phyloP scores from a whole-genome alignment of 2,888 invertebrate species.

The Lacanobia wlatinum region DNA sequence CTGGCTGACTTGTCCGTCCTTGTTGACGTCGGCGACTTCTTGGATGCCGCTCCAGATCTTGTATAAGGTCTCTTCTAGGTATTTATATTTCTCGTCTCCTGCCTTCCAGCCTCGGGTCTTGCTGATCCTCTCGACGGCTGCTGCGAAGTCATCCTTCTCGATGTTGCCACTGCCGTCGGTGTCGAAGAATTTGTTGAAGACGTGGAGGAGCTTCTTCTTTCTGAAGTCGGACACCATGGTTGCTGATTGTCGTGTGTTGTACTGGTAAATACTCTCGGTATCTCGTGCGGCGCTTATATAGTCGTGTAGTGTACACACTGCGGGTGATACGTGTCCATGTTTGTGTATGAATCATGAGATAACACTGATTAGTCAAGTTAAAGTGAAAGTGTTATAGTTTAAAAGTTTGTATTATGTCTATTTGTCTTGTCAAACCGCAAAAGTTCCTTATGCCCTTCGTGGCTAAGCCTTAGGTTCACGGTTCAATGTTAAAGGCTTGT shows the following conservation, averaged over 20 bases:
- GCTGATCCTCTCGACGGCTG: slow-evolving; percentile 96
- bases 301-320: slow-evolving; percentile 35
- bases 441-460: neutral
- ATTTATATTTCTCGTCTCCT: slow-evolving; percentile 93
- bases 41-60: slow-evolving; percentile 96
- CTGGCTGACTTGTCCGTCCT: slow-evolving; percentile 94
- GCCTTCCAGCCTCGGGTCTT: slow-evolving; percentile 94
- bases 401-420: neutral
- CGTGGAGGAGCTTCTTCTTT: slow-evolving; percentile 96
- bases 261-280: slow-evolving; percentile 40
- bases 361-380: slow-evolving; percentile 54
- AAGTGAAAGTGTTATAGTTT: slow-evolving; percentile 31
- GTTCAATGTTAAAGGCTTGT: neutral
- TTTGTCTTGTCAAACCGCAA: slow-evolving; percentile 16
- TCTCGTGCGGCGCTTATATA: slow-evolving; percentile 57
- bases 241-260: slow-evolving; percentile 70
- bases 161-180: slow-evolving; percentile 96
- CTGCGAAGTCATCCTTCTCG: slow-evolving; percentile 96
- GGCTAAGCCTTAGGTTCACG: too few species aligned
- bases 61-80: slow-evolving; percentile 93
- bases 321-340: slow-evolving; percentile 34
- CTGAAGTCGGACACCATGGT: slow-evolving; percentile 95
- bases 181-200: slow-evolving; percentile 97
- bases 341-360: slow-evolving; percentile 64
- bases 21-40: slow-evolving; percentile 95